Evolutionary conservation across 2,113 vertebrate genomes (phyloP).

Genomic region (Esox niger): DNA sequence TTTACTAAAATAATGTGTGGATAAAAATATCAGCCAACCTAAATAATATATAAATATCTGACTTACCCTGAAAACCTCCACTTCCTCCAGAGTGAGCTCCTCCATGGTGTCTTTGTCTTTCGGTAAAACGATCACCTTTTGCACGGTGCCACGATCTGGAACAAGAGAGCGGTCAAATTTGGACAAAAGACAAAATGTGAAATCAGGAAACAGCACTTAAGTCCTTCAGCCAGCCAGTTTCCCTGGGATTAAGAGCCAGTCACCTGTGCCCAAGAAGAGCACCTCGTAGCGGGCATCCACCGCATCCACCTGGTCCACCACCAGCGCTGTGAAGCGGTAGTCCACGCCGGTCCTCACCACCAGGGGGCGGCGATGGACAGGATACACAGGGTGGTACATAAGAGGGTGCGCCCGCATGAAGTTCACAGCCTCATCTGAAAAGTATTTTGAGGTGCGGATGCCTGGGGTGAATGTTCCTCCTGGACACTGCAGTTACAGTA

Average conservation of each 20-base stretch:
- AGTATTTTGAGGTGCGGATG: conserved; percentile 77
- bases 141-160: conserved; percentile 78
- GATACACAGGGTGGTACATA: conserved; percentile 81
- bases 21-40: too few species aligned
- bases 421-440: conserved; percentile 81
- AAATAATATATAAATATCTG: background rate
- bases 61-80: conserved; percentile 80
- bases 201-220: too few species aligned
- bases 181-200: background rate
- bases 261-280: conserved; percentile 82
- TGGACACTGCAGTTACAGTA: too few species aligned
- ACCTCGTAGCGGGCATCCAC: conserved; percentile 82
- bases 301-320: conserved; percentile 81
- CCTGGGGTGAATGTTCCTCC: conserved; percentile 82
- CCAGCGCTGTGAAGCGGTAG: conserved; percentile 79
- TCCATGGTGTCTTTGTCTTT: conserved; percentile 75
- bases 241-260: conserved; percentile 3
- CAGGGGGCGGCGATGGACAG: conserved; percentile 78
- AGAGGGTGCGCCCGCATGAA: conserved; percentile 81
- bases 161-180: background rate
- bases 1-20: too few species aligned
- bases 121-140: conserved; percentile 81
- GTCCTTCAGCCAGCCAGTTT: background rate
- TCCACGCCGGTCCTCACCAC: conserved; percentile 79
- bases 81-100: conserved; percentile 80